Evolutionary conservation across 2,113 vertebrate species (phyloP).

Genomic region (Psilopogon haemacephalus): DNA sequence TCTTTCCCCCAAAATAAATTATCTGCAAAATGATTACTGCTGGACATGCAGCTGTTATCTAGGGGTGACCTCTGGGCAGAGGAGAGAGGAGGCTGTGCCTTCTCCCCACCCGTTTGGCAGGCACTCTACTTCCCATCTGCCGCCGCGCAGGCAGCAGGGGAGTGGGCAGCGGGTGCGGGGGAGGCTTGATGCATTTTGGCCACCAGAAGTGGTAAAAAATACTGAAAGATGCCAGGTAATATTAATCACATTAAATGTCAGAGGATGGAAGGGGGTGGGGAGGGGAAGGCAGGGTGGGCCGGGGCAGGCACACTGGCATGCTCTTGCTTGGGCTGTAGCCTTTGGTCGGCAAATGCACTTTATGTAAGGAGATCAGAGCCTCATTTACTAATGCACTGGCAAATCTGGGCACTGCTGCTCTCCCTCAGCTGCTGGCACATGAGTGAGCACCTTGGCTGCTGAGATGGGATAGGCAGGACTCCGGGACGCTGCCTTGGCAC

Average conservation of each 20-base stretch:
- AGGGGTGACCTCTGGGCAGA: neutral
- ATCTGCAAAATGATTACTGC: neutral
- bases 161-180: slow-evolving; percentile 52
- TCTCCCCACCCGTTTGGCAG: slow-evolving; percentile 24
- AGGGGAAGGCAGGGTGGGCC: neutral
- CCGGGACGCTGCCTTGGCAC: accelerated
- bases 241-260: slow-evolving; percentile 57
- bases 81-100: neutral
- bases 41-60: slow-evolving; percentile 27
- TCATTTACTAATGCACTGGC: neutral
- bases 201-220: neutral
- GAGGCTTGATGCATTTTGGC: slow-evolving; percentile 24
- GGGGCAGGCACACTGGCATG: accelerated
- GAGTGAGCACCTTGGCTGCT: neutral
- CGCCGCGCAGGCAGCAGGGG: neutral
- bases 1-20: neutral
- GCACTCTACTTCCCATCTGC: slow-evolving; percentile 54
- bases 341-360: neutral
- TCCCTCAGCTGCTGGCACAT: accelerated
- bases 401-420: neutral
- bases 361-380: slow-evolving; percentile 45
- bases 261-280: neutral
- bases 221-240: slow-evolving; percentile 52
- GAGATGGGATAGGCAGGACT: neutral
- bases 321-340: neutral